Evolutionary conservation across 2,797 vertebrate species (phyloP), one percentile per base, ranked within the genome.

Genomic region (Ctenopoma kingsleyae): DNA sequence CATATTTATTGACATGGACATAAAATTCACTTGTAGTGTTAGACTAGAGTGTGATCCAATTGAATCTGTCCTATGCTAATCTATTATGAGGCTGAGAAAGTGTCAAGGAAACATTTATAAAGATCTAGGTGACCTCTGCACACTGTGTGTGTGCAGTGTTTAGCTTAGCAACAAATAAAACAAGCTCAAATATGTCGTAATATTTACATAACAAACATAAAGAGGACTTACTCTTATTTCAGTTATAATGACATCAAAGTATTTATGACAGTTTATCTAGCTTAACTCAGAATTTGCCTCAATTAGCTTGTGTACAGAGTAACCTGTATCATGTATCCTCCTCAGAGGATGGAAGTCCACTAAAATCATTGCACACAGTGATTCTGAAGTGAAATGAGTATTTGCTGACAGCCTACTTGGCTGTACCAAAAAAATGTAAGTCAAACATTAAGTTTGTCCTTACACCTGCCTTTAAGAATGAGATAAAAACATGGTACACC

Each of bases 21-120:
- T 57, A 6, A 35, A 41, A 71, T 66, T 25, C 8, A 51, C 22
- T 43, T 49, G 63, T 20, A 49, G 12, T 10, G 16, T 8, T 5
- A 32, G 48, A 43, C 40, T 48, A 55, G 20, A 61, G 32, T 16
- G 19, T 44, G 43, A 57, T 57, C 10, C 22, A 20, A 6, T 0
- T 27, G 12, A 23, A 49, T 61, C 5, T 59, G 47, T 20, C 17
- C 51, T 62, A 1, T 8, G 0, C 4, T 2, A 20, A 22, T 43
- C 27, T 32, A 32, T 44, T 22, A 13, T 0, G 19, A 51, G 10
- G 19, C 16, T 35, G 25, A 11, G 19, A 32, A 8, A 32, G 30
- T 27, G 30, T 32, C 30, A 32, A 32, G 30, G 30, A 8, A 8
- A 32, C 30, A 32, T 32, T 32, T 8, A 32, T 32, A 30, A 30